phyloP scores from a whole-genome alignment of 2,888 invertebrate species.

The Saturnia japonica region DNA sequence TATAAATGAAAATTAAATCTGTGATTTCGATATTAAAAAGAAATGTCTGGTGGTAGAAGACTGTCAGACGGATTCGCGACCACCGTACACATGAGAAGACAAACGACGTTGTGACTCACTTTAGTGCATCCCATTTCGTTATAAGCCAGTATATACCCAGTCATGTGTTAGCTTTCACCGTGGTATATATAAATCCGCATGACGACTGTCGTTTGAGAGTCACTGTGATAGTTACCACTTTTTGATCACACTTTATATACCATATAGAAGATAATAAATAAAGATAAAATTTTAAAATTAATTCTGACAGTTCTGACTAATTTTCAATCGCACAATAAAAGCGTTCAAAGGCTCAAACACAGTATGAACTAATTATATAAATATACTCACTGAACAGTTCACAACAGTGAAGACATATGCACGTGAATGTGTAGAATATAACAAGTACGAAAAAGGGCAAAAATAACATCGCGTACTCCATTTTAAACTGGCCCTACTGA shows the following conservation, averaged over 20 bases:
- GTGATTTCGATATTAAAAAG: not conserved
- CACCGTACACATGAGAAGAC: not conserved
- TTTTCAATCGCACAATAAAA: no score
- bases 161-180: not conserved
- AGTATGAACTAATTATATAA: not conserved
- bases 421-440: slow-evolving; percentile 50
- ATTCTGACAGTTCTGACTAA: no score
- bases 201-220: not conserved
- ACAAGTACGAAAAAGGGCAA: slow-evolving; percentile 45
- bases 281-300: no score
- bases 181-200: not conserved
- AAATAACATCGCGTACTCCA: slow-evolving; percentile 44
- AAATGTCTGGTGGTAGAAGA: not conserved
- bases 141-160: not conserved
- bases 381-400: slow-evolving; percentile 52
- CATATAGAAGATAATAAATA: not conserved
- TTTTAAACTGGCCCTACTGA: slow-evolving; percentile 21
- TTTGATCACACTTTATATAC: not conserved
- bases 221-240: not conserved
- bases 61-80: not conserved
- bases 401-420: slow-evolving; percentile 57
- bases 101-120: not conserved
- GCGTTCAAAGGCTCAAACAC: no score
- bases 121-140: not conserved
- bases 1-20: not conserved